Conservation (phyloP, 2,888 invertebrate genomes). For the Eristalis intricaria region DNA sequence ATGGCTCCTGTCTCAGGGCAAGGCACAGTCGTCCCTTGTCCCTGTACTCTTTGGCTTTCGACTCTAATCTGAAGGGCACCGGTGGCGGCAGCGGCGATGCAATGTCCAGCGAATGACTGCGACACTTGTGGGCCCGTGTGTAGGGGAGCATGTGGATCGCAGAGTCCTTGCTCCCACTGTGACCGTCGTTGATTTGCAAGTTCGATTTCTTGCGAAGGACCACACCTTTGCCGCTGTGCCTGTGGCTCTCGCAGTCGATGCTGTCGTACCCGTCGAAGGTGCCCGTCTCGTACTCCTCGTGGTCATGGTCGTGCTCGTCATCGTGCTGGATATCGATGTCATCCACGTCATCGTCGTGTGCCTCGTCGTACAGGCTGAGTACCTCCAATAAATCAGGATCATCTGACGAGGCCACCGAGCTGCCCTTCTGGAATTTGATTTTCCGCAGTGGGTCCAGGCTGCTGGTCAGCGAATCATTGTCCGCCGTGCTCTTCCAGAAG, state of each 20-base stretch:
- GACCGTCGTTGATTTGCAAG: constrained; percentile 58
- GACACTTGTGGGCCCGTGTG: constrained; percentile 76
- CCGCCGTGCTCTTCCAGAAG: constrained; percentile 78
- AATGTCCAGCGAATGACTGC: constrained; percentile 79
- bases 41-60: constrained; percentile 70
- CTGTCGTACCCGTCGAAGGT: constrained; percentile 78
- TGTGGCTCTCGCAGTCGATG: constrained; percentile 77
- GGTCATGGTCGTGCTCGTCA: constrained; percentile 76
- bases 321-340: constrained; percentile 75
- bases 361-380: constrained; percentile 79
- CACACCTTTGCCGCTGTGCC: constrained; percentile 76
- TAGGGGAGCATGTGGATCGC: constrained; percentile 76
- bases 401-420: constrained; percentile 79
- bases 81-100: constrained; percentile 73
- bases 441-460: constrained; percentile 79
- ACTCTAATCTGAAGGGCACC: constrained; percentile 66
- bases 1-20: constrained; percentile 80
- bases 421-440: constrained; percentile 79
- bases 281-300: constrained; percentile 78
- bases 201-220: constrained; percentile 78
- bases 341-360: constrained; percentile 76
- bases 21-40: constrained; percentile 79
- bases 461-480: constrained; percentile 78
- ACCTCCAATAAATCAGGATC: constrained; percentile 81
- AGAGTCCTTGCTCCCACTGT: constrained; percentile 75